Evolutionary conservation across 2,113 vertebrate species (phyloP), one percentile per base, ranked within the genome.

Genomic region (Laterallus jamaicensis): DNA sequence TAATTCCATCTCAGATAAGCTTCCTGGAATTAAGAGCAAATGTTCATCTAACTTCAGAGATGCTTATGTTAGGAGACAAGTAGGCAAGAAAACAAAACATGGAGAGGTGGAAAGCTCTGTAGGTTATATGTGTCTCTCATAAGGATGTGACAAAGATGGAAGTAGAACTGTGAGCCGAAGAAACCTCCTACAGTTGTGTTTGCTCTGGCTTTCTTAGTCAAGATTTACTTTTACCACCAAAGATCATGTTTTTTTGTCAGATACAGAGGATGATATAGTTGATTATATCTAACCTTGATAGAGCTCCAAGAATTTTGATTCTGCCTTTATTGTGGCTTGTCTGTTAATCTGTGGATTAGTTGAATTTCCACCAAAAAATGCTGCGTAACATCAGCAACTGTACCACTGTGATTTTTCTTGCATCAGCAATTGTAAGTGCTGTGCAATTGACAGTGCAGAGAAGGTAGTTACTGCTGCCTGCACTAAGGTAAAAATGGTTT

Each of bases 281-380:
- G 60, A 22, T 92, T 64, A 64, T 35, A 32, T 89, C 63, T 80
- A 58, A 59, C 15, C 28, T 66, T 92, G 81, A 35, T 37, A 82
- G 40, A 74, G 37, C 17, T 82, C 71, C 82, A 82, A 39, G 59
- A 92, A 73, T 85, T 80, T 82, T 79, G 75, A 54, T 90, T 89
- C 78, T 76, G 67, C 39, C 25, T 89, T 82, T 92, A 35, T 78
- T 85, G 58, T 73, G 28, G 69, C 40, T 90, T 75, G 14, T 73
- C 16, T 67, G 56, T 69, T 95, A 82, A 69, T 88, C 79, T 56
- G 6, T 89, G 79, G 88, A 69, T 85, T 63, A 96, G 63, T n/a
- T 92, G 71, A 66, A 90, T 83, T 82, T 92, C 42, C 58, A 66
- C 80, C 26, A 74, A 44, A 74, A 87, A 35, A 19, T 31, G 22